Conservation (phyloP, 2,797 vertebrate genomes). For the Clarias pachynema region DNA sequence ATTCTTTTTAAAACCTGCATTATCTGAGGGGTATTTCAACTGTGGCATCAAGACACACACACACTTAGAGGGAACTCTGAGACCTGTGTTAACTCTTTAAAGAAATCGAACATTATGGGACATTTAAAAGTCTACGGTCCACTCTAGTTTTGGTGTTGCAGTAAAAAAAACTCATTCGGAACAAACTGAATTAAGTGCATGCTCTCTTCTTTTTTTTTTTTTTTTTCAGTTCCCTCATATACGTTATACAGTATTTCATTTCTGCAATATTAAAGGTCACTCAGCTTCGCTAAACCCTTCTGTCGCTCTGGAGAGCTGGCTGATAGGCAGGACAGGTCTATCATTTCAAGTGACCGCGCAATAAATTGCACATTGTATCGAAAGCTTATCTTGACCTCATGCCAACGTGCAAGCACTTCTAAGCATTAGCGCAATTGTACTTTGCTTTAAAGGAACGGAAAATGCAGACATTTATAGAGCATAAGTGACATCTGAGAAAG, state of each 20-base stretch:
- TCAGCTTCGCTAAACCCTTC: neutral
- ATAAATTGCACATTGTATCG: conserved; percentile 29
- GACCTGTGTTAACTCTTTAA: no score
- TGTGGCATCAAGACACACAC: no score
- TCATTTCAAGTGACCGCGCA: neutral
- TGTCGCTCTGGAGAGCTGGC: neutral
- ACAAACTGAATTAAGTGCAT: neutral
- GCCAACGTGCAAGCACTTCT: conserved; percentile 21
- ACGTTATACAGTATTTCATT: neutral
- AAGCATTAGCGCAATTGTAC: conserved; percentile 22
- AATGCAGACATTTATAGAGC: conserved; percentile 25
- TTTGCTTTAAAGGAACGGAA: conserved; percentile 21
- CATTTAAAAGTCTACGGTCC: no score
- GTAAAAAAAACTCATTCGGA: neutral
- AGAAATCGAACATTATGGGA: no score
- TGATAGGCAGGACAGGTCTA: neutral
- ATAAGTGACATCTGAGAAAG: conserved; percentile 21
- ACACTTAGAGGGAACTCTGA: no score
- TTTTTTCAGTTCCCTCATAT: neutral
- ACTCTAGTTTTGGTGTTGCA: no score
- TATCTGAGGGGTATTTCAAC: no score
- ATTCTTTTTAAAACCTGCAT: no score
- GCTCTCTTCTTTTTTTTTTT: neutral
- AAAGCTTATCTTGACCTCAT: conserved; percentile 15
- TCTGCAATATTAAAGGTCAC: neutral